Base-by-base conservation (phyloP, 1,140 invertebrate species). In the Nephila pilipes region DNA sequence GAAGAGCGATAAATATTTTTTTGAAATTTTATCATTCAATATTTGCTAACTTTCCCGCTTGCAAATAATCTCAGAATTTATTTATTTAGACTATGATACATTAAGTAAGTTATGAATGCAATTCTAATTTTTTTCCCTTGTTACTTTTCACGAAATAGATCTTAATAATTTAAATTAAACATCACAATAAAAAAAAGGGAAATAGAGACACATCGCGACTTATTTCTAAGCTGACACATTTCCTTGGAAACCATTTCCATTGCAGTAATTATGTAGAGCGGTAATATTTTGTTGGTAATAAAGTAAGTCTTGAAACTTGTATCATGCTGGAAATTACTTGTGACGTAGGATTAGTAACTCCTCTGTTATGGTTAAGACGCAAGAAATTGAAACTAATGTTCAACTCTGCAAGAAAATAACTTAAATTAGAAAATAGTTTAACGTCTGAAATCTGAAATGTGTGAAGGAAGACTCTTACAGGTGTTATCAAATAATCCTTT, bases 331-430 rank as follows among this genome's bases (percentile, higher is more conserved):
- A 75, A 75, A 75, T 75, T 75, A 16, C 69, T 75, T 75, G 69
- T 75, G 69, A 75, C 69, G 69, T 18, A 75, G 69, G 69, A 75
- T 75, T 75, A 32, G 69, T 75, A 75, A 75, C 29, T 36, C 5
- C 10, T 36, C 18, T 29, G 29, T 75, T 25, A 36, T 75, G 32
- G 69, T 75, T 75, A 75, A 36, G 69, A 75, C 32, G 12, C 32
- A 75, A 75, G 69, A 75, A 75, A 75, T 75, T 75, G 69, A 75
- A 75, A 75, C 69, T 32, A 75, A 75, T 75, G 69, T 29, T 75
- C 69, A 75, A 75, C 69, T 75, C 32, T 75, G 69, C 29, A 75
- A 75, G 16, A 16, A 36, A 75, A 75, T 36, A 75, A 32, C 65
- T 36, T 75, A 32, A 75, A 75, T 75, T 75, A 75, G 69, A 75